Evolutionary conservation across 2,113 vertebrate genomes (phyloP), one percentile per base, ranked within the genome.

Genomic region (Dolichallabes microphthalmus): DNA sequence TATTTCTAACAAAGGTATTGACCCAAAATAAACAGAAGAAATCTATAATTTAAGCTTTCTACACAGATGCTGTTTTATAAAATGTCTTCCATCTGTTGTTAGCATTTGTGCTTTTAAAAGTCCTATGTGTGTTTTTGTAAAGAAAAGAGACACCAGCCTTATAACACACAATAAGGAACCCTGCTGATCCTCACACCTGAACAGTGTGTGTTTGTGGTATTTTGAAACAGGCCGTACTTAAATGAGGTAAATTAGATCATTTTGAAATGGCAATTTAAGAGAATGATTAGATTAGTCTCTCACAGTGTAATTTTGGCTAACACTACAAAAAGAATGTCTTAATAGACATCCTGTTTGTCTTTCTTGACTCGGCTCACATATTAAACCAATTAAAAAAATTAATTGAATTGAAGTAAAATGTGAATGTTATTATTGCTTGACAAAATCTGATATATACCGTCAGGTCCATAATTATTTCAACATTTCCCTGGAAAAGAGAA

Each of bases 21-120:
- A 77, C 73, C 82, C n/a, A 20, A 17, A 7, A 66, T 76, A 57
- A 68, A 35, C 19, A 66, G 14, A 25, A 87, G n/a, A 73, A 66
- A 10, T 3, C 5, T 82, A 39, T 82, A 1, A 86, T 75, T 55
- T 52, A n/a, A 78, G 20, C 32, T 15, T 35, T n/a, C 50, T 66
- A 39, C 61, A 32, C n/a, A 39, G 30, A 75, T 74, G 55, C 52
- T 60, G 63, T 15, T 81, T 84, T 66, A n/a, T n/a, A 71, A 88
- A 86, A 39, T 57, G 58, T 76, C 53, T 61, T 82, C 77, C 85
- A 84, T 86, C 71, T 88, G 82, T 58, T 86, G 53, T 86, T 35
- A 53, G 78, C 27, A 75, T 61, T 82, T 32, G 22, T 69, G 30
- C 55, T 80, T 80, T 30, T 35, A 35, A 84, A 86, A 80, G 39